A percentile compares a stretch with the other conserved stretches of the same genome.
Evolutionary conservation across 2,113 vertebrate species (phyloP).

Genomic region (Anhinga anhinga): DNA sequence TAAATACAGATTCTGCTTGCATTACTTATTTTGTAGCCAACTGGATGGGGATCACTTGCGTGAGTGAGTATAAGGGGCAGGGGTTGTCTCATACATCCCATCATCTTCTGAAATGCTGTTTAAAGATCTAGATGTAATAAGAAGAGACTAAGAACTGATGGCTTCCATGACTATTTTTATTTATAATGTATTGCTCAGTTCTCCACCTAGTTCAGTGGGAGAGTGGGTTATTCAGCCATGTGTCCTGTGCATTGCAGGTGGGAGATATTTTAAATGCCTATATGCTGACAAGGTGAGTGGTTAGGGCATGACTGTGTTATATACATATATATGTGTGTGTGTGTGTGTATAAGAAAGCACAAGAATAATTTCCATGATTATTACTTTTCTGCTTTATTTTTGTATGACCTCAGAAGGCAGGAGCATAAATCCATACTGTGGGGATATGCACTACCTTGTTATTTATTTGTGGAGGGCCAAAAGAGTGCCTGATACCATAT

Average conservation of each 20-base stretch:
- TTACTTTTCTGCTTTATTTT: slow-evolving; percentile 16
- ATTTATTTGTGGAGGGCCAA: neutral
- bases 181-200: neutral
- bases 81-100: neutral
- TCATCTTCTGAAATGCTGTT: neutral
- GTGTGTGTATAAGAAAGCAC: neutral
- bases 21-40: slow-evolving; percentile 33
- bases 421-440: neutral
- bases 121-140: neutral
- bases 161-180: slow-evolving; percentile 24
- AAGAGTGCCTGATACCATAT: neutral
- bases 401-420: neutral
- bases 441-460: neutral
- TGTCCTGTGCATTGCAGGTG: neutral
- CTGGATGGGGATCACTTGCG: slow-evolving; percentile 2
- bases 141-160: neutral
- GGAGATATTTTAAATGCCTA: slow-evolving; percentile 41
- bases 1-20: slow-evolving; percentile 39
- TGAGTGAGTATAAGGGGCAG: slow-evolving; percentile 35
- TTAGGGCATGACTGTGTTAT: slow-evolving; percentile 39
- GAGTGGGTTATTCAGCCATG: slow-evolving; percentile 27
- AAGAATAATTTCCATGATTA: neutral
- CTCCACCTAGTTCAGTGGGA: neutral
- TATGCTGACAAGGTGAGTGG: slow-evolving; percentile 42
- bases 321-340: neutral